Evolutionary conservation across 2,888 invertebrate genomes (phyloP), one percentile per base, ranked within the genome.

Genomic region (Catotricha subobsoleta): DNA sequence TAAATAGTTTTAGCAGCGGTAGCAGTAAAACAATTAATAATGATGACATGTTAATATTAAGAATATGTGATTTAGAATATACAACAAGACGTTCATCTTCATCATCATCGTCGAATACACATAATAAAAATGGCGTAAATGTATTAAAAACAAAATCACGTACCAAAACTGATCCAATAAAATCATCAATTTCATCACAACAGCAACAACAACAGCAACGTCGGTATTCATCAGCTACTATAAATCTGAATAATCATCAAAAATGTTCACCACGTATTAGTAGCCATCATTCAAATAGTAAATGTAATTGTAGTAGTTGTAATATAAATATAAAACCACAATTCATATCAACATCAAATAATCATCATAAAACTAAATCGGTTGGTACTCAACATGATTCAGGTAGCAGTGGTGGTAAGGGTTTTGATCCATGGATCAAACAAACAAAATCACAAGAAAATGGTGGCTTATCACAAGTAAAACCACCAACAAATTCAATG

Each of bases 321-420:
- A 41, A 35, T n/a, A n/a, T n/a, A n/a, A n/a, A n/a, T n/a, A n/a
- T n/a, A n/a, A n/a, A 5, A 27, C 13, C 23, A 19, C n/a, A 16
- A 33, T 15, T 12, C 36, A 9, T 23, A 20, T 29, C 9, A 35
- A 19, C n/a, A n/a, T 29, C 16, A 29, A 19, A 35, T 12, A 34
- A 19, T 36, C 23, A 35, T 27, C 28, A 28, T 35, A 35, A 29
- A 27, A 41, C 41, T 5, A 40, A 35, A 41, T 35, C 41, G 9
- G 35, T 41, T 21, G 41, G 41, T 15, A 41, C 41, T 28, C 41
- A 41, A n/a, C 27, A 41, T 16, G 27, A 35, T 35, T 34, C 35
- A 21, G 21, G 12, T 9, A 28, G 13, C 15, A 20, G 19, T 29
- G 33, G 27, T 15, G 21, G 12, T 9, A 28, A 20, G 13, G 29